Percentiles rank a stretch among this genome's conserved stretches.
These are phyloP conservation scores for Epinephelus malabaricus DNA, from an alignment of 2,797 vertebrate genomes.

Conservation along the genomic window DNA sequence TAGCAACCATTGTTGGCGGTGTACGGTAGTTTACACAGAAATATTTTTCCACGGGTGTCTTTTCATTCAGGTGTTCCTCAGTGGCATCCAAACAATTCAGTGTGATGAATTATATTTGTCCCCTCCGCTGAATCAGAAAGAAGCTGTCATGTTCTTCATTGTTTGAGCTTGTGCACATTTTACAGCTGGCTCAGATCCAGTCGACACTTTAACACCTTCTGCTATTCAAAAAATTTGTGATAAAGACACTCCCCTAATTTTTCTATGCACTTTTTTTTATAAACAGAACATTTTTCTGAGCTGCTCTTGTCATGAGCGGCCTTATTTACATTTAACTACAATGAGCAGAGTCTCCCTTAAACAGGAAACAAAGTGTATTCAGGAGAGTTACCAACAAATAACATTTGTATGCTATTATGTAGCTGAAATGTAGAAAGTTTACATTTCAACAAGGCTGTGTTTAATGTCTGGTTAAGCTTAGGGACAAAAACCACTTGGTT, in stretches of 20 bases:
- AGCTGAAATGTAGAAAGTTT: no score
- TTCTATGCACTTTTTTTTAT: not conserved
- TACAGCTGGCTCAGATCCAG: slow-evolving; percentile 20
- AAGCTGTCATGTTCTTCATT: slow-evolving; percentile 22
- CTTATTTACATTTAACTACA: no score
- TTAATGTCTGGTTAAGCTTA: no score
- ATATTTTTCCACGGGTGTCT: slow-evolving; percentile 43
- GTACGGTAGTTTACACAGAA: slow-evolving; percentile 33
- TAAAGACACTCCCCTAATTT: not conserved
- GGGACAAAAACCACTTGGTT: no score
- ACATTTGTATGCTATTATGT: no score
- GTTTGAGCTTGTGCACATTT: slow-evolving; percentile 25
- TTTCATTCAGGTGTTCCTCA: slow-evolving; percentile 37
- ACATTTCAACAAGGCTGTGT: no score
- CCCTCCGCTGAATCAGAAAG: slow-evolving; percentile 10
- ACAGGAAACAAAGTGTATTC: no score
- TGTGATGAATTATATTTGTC: slow-evolving; percentile 38
- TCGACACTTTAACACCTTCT: slow-evolving; percentile 22
- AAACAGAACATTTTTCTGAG: not conserved
- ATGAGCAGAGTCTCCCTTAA: no score
- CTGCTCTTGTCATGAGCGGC: not conserved
- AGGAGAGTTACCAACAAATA: no score
- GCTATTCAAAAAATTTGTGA: not conserved
- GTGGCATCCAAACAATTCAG: slow-evolving; percentile 55
- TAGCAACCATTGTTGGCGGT: slow-evolving; percentile 13